Percentiles rank a stretch among this genome's conserved stretches.
Conservation (phyloP, 2,113 vertebrate genomes). For the Litocranius walleri region DNA sequence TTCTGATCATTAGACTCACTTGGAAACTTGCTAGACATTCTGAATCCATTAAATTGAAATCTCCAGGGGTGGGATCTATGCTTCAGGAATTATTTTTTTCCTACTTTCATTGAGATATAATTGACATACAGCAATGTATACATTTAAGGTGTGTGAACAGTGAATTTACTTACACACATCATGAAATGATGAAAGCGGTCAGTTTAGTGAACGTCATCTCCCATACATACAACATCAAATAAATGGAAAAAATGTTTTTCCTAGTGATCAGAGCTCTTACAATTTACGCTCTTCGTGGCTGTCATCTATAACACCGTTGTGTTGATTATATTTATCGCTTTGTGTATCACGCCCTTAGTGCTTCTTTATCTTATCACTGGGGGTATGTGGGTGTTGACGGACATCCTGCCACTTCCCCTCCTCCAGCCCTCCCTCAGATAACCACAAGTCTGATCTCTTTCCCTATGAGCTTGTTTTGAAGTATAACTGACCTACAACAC, state of each 20-base stretch:
- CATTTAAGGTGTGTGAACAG: neutral
- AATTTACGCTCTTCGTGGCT: neutral
- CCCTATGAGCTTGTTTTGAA: neutral
- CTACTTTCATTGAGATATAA: neutral
- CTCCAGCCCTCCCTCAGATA: neutral
- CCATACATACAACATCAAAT: neutral
- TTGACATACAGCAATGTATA: neutral
- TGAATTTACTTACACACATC: neutral
- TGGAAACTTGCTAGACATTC: neutral
- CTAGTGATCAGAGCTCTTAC: neutral
- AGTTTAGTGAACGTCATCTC: neutral
- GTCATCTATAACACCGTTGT: fast-evolving
- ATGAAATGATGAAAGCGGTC: neutral
- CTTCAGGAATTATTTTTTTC: neutral
- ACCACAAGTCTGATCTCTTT: neutral
- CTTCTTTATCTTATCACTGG: neutral
- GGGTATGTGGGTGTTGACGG: neutral
- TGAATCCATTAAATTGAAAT: neutral
- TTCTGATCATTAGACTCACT: neutral
- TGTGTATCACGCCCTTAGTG: neutral
- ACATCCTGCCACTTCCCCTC: neutral
- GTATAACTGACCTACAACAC: neutral
- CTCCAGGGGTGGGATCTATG: neutral
- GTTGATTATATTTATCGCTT: neutral
- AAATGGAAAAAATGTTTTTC: neutral